Base-by-base conservation (phyloP, 2,888 invertebrate species). In the Timandra comae region DNA sequence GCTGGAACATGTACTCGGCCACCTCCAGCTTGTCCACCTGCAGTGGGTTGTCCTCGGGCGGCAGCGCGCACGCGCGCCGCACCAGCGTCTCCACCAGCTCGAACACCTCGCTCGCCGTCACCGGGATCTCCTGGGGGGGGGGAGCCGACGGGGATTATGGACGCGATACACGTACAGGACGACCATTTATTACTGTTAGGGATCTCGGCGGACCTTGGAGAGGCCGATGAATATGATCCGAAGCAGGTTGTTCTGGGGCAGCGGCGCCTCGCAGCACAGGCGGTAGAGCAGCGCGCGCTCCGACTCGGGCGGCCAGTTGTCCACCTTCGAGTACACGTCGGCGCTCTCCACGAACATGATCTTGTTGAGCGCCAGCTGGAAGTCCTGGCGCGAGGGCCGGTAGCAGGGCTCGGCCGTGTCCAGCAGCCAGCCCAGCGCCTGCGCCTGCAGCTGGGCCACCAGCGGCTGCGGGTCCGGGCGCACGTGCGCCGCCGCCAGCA, bases 271-370 rank as follows among this genome's bases (percentile, higher is more conserved):
- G 20, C 93, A 92, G 34, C 94, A 93, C 34, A 97, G 78, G 12
- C 97, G 88, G 60, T 96, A 87, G 33, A 93, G 90, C 27, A 91
- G 75, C 13, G 90, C 90, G 47, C 97, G 88, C 56, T 98, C 98
- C 5, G 91, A 91, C 75, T 99, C 98, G 0, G 95, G 92, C 1
- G 97, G 97, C 96, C 97, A 98, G 72, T 93, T 93, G 74, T 93
- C 93, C 41, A 90, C 84, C 69, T 94, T 94, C 58, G 91, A 92
- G 78, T 96, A 96, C 37, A 91, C 89, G 42, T 96, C 96, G 0
- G 90, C 88, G 35, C 89, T 88, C 66, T 95, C 95, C 43, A 95
- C 85, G 44, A 95, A 87, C 64, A 95, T 87, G 55, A 93, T 88
- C 85, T 95, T 96, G 49, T 94, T 91, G 30, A 96, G 74, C 0